These are phyloP conservation scores for Coleophora deauratella DNA, from an alignment of 2,888 invertebrate species.

Conservation along the genomic window DNA sequence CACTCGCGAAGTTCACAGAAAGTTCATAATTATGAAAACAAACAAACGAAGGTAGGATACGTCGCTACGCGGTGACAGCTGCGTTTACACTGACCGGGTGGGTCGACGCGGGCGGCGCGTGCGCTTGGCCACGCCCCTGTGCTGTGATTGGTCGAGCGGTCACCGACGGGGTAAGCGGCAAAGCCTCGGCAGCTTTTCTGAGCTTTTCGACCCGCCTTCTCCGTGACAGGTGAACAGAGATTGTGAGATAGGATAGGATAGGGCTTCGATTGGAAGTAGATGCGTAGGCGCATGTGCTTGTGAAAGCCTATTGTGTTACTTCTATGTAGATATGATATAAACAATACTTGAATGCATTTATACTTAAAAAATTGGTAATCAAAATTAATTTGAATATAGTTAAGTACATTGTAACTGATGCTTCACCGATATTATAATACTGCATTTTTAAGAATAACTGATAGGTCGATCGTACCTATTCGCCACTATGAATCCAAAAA, in stretches of 20 bases:
- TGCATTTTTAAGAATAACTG: too few relatives aligned
- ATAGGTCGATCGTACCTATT: too few relatives aligned
- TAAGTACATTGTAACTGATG: too few relatives aligned
- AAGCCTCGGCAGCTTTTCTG: constrained; percentile 49
- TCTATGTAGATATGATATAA: background rate
- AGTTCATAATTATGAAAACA: constrained; percentile 47
- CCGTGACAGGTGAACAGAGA: constrained; percentile 48
- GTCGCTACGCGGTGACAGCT: constrained; percentile 54
- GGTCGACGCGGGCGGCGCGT: constrained; percentile 54
- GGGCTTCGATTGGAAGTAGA: constrained; percentile 31
- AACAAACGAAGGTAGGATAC: constrained; percentile 30
- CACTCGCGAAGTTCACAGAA: constrained; percentile 29
- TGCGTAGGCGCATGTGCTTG: constrained; percentile 55
- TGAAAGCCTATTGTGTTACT: constrained; percentile 25
- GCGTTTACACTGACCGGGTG: constrained; percentile 54
- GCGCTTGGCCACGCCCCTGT: constrained; percentile 51
- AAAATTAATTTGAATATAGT: too few relatives aligned
- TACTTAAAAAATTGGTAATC: too few relatives aligned
- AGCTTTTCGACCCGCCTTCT: constrained; percentile 60
- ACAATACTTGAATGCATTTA: too few relatives aligned
- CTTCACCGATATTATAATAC: too few relatives aligned
- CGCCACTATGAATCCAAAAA: too few relatives aligned
- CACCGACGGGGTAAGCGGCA: constrained; percentile 43
- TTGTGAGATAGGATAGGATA: constrained; percentile 25
- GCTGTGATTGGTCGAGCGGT: constrained; percentile 37